Percentiles rank a stretch among this genome's conserved stretches.
These are phyloP conservation scores for Drosophila quadrilineata DNA, from an alignment of 1,140 invertebrate species.

Conservation along the genomic window DNA sequence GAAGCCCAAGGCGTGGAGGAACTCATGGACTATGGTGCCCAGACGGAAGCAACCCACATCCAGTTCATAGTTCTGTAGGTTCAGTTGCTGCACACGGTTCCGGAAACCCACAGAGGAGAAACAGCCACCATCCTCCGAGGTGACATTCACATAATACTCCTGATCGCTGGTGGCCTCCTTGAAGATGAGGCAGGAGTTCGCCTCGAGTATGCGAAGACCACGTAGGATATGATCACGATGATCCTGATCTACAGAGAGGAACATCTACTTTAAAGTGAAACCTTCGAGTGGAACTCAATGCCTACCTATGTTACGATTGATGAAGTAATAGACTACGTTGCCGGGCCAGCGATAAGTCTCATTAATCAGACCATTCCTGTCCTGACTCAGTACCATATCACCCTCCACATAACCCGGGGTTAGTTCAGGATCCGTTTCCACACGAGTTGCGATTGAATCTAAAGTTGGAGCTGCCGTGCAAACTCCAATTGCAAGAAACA, in stretches of 20 bases:
- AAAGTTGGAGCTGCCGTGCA: slow-evolving; percentile 35
- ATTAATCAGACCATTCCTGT: slow-evolving; percentile 84
- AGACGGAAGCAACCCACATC: slow-evolving; percentile 83
- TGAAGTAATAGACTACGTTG: slow-evolving; percentile 85
- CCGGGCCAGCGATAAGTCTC: slow-evolving; percentile 84
- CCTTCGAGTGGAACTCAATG: background rate
- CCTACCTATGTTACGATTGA: slow-evolving; percentile 80
- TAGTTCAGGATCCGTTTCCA: slow-evolving; percentile 62
- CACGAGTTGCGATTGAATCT: slow-evolving; percentile 4
- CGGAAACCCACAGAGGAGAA: slow-evolving; percentile 83
- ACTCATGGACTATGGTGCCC: slow-evolving; percentile 86
- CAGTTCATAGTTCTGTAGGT: slow-evolving; percentile 81
- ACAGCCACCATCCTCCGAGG: slow-evolving; percentile 76
- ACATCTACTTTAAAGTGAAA: background rate
- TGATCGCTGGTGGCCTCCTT: slow-evolving; percentile 52
- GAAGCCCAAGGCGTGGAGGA: slow-evolving; percentile 85
- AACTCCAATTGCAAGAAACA: background rate
- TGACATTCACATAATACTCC: slow-evolving; percentile 57
- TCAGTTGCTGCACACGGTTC: slow-evolving; percentile 82
- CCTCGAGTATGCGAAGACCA: slow-evolving; percentile 55
- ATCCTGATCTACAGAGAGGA: slow-evolving; percentile 34
- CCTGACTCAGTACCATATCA: slow-evolving; percentile 47
- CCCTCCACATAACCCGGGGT: slow-evolving; percentile 60
- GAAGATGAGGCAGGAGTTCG: slow-evolving; percentile 51
- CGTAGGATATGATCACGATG: slow-evolving; percentile 59